Evolutionary conservation across 2,113 vertebrate species (phyloP).

Genomic region (Oplegnathus fasciatus): DNA sequence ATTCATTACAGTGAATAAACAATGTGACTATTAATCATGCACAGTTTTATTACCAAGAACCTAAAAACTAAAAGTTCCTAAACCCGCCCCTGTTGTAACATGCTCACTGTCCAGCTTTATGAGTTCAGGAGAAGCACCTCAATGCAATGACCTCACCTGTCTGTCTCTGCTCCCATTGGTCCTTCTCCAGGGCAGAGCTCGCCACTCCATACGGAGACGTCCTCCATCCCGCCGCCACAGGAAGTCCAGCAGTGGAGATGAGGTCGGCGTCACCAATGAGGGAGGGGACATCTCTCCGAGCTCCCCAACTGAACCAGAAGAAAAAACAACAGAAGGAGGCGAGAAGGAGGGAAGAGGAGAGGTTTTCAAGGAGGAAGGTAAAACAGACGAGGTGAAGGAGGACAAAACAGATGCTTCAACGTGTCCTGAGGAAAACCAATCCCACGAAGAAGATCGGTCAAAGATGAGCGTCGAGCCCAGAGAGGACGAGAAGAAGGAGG

Average conservation of each 20-base stretch:
- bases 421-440: background rate
- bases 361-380: conserved; percentile 16
- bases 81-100: background rate
- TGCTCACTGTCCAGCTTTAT: background rate
- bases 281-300: conserved; percentile 2
- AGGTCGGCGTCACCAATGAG: background rate
- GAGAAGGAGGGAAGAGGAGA: background rate
- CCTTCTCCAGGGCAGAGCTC: conserved; percentile 74
- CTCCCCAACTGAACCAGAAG: background rate
- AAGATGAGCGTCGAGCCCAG: background rate
- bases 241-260: conserved; percentile 75
- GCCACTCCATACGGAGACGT: conserved; percentile 81
- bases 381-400: background rate
- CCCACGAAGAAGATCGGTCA: conserved; percentile 1
- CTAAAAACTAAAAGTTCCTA: no score
- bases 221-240: conserved; percentile 81
- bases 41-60: no score
- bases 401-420: conserved; percentile 4
- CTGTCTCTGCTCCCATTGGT: conserved; percentile 13
- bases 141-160: background rate
- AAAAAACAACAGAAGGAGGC: background rate
- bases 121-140: background rate
- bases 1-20: no score
- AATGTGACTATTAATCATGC: no score
- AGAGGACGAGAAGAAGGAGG: conserved; percentile 11